Base-by-base conservation (phyloP, 1,140 invertebrate genomes). In the Lepidurus arcticus region DNA sequence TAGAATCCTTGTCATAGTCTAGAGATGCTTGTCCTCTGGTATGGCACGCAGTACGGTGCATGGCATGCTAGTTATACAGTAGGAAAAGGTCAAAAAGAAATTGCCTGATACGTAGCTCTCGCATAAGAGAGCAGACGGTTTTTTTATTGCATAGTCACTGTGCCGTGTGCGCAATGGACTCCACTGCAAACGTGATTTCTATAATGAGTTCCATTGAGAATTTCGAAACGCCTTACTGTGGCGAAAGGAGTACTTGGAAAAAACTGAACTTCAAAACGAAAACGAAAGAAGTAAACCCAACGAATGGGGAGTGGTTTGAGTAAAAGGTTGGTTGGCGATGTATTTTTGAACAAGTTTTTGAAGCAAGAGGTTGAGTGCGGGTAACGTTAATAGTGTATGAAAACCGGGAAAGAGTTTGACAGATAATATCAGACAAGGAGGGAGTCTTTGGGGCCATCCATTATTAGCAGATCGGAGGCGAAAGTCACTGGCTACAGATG, bases 1-100 rank as follows among this genome's bases (percentile, higher is more conserved):
- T 76, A 47, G 9, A 34, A 47, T 76, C 47, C n/a, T 76, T 65
- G 53, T 21, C 53, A 65, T 65, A 21, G 53, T 65, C 16, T 65
- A 65, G 16, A 65, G 53, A 65, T 16, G 53, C 53, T 65, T 65
- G 53, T 65, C 21, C 34, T 34, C 34, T 21, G 21, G 53, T 21
- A 8, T 65, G 21, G 53, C 53, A 65, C 47, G 47, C 47, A 65
- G 21, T 65, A 65, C 47, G 47, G 13, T 65, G 47, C 47, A 65
- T 65, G 53, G 53, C 53, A 65, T 65, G 53, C 53, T 13, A 65
- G 21, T 65, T 65, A 65, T 21, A 16, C 53, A 65, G n/a, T n/a
- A 65, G 53, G 21, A 65, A 65, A 65, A 65, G 53, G 53, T 65
- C 21, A 65, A 65, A 65, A 21, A 65, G 53, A 65, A n/a, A 65